Evolutionary conservation across 2,797 vertebrate species (phyloP).

Genomic region (Poecilia velifera): DNA sequence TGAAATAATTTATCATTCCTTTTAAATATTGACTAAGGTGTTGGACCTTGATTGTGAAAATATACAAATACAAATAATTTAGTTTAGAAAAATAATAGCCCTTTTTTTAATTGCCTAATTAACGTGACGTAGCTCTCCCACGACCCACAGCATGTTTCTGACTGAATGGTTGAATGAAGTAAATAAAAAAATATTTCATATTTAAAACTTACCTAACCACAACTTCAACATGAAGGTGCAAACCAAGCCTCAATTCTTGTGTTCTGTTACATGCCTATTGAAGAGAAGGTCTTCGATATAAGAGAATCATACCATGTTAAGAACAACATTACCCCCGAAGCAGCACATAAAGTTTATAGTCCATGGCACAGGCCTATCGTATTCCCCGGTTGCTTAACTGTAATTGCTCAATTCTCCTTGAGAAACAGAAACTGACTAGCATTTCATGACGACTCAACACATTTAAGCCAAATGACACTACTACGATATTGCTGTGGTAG

Average conservation of each 20-base stretch:
- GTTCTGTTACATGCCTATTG: not conserved
- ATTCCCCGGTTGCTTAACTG: conserved; percentile 26
- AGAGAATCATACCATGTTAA: not conserved
- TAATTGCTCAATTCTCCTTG: conserved; percentile 37
- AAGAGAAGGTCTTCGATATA: not conserved
- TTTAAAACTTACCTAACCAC: not conserved
- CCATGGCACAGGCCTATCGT: not conserved
- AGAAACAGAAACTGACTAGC: conserved; percentile 28
- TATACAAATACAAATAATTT: not conserved
- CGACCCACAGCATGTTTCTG: not conserved
- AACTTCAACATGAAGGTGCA: not conserved
- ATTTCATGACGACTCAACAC: conserved; percentile 13
- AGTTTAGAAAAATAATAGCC: not conserved
- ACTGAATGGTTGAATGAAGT: not conserved
- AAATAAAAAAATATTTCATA: not conserved
- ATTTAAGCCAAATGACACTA: conserved; percentile 11
- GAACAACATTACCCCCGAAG: not conserved
- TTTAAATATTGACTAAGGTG: not conserved
- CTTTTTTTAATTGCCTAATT: not conserved
- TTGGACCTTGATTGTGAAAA: not conserved
- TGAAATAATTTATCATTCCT: not conserved
- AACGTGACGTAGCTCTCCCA: not conserved
- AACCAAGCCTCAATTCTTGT: not conserved
- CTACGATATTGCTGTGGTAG: not conserved
- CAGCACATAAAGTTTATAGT: conserved; percentile 5